Conservation (phyloP, 2,888 invertebrate species). For the Drosophila mulleri region DNA sequence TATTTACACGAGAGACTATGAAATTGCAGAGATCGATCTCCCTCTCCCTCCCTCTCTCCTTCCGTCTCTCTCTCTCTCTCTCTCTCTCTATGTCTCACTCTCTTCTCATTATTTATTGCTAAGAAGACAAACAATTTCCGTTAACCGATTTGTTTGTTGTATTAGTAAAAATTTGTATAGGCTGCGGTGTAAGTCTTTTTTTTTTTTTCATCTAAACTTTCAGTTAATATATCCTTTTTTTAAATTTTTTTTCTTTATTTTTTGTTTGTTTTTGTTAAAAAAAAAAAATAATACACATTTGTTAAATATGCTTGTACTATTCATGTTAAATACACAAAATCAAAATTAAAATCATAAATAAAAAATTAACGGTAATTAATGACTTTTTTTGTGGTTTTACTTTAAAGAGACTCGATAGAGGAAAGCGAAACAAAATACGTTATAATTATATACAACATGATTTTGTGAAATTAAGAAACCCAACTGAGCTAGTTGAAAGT, state of each 20-base stretch:
- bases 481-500: conserved; percentile 13
- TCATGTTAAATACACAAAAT: conserved; percentile 26
- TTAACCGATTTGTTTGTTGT: conserved; percentile 28
- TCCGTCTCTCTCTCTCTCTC: conserved; percentile 4
- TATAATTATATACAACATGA: conserved; percentile 44
- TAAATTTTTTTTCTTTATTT: conserved; percentile 3
- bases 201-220: conserved; percentile 12
- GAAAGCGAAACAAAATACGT: not conserved
- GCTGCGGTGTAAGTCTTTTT: conserved; percentile 23
- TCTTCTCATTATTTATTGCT: conserved; percentile 4
- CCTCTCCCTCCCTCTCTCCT: conserved; percentile 4
- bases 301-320: conserved; percentile 59
- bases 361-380: conserved; percentile 7
- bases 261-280: conserved; percentile 1
- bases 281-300: conserved; percentile 40
- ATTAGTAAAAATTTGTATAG: conserved; percentile 12
- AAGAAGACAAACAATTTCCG: conserved; percentile 10
- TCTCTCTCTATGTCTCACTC: not conserved
- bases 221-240: conserved; percentile 2
- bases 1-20: conserved; percentile 34
- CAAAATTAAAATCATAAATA: conserved; percentile 16
- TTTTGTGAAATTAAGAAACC: not conserved
- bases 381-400: conserved; percentile 2
- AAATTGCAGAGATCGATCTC: not conserved
- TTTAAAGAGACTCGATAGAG: not conserved